These are phyloP conservation scores for Micrastur ruficollis DNA, from an alignment of 2,797 vertebrate species.

Conservation along the genomic window DNA sequence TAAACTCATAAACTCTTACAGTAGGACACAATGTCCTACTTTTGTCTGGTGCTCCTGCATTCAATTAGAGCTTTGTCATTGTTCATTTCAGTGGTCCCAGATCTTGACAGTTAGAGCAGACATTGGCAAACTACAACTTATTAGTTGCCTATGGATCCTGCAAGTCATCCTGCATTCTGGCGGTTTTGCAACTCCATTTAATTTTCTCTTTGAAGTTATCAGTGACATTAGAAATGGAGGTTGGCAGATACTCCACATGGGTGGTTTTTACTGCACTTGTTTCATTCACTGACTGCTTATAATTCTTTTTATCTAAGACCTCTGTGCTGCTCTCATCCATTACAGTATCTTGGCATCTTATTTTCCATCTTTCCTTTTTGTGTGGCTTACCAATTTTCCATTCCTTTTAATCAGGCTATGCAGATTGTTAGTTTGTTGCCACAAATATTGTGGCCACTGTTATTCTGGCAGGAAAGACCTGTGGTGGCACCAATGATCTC, in stretches of 20 bases:
- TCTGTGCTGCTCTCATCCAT: not conserved
- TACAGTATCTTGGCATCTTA: not conserved
- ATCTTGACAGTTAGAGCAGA: not conserved
- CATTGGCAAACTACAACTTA: not conserved
- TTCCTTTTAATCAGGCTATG: not conserved
- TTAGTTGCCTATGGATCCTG: constrained; percentile 39
- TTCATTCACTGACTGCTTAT: constrained; percentile 13
- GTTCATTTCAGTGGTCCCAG: not conserved
- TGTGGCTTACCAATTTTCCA: not conserved
- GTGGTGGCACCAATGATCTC: not conserved
- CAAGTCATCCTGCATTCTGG: constrained; percentile 55
- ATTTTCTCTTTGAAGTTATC: constrained; percentile 61
- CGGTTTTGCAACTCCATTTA: constrained; percentile 14
- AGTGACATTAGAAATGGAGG: constrained; percentile 43
- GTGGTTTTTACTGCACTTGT: constrained; percentile 22
- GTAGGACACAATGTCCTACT: not conserved
- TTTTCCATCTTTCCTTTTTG: not conserved
- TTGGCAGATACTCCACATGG: constrained; percentile 27
- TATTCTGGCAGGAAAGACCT: not conserved
- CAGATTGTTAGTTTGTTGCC: not conserved
- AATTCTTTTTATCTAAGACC: constrained; percentile 16
- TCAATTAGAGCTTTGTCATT: not conserved
- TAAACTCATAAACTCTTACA: not conserved
- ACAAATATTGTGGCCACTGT: not conserved
- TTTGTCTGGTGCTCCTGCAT: not conserved